phyloP scores from a whole-genome alignment of 2,888 invertebrate genomes.

The Epirrhoe alternata region DNA sequence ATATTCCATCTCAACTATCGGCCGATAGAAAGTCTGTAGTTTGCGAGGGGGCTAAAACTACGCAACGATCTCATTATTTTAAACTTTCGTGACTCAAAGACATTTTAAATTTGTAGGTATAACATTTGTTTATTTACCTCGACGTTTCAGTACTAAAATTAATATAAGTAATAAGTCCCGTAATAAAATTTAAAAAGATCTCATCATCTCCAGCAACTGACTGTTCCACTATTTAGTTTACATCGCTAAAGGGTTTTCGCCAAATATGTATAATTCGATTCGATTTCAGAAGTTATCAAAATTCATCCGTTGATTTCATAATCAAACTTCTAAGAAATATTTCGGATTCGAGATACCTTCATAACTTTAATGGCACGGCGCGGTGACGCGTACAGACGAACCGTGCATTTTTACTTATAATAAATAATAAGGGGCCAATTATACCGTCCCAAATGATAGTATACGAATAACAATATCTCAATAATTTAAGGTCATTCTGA shows the following conservation, averaged over 20 bases:
- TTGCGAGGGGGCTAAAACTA: too few species aligned
- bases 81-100: too few species aligned
- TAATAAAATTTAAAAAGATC: too few species aligned
- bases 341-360: conserved; percentile 47
- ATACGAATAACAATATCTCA: conserved; percentile 69
- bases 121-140: too few species aligned
- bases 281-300: conserved; percentile 30
- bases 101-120: too few species aligned
- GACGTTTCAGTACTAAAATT: too few species aligned
- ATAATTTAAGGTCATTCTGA: conserved; percentile 62
- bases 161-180: too few species aligned
- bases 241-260: conserved; percentile 19
- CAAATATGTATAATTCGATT: conserved; percentile 22
- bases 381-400: conserved; percentile 61
- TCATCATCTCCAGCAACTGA: too few species aligned
- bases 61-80: too few species aligned
- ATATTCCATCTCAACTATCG: too few species aligned
- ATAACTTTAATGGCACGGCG: conserved; percentile 67
- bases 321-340: conserved; percentile 38
- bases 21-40: too few species aligned
- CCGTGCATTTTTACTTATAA: conserved; percentile 61
- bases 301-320: conserved; percentile 19
- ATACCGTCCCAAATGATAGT: conserved; percentile 68
- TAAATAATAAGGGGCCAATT: conserved; percentile 65
- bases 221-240: neutral